Base-by-base conservation (phyloP, 2,113 vertebrate genomes). In the Menura novaehollandiae region DNA sequence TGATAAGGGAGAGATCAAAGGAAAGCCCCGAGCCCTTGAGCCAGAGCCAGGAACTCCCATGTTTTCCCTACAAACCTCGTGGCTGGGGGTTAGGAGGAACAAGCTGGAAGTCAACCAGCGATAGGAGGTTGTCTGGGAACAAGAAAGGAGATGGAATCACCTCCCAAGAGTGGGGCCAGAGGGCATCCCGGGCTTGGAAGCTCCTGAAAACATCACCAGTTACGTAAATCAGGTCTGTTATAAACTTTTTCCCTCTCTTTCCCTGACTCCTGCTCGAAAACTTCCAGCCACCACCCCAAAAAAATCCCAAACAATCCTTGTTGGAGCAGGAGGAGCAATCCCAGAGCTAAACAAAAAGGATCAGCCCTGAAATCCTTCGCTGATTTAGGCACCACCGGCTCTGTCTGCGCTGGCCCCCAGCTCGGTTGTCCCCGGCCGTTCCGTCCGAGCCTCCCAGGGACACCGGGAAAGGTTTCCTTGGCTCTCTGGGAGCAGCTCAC, bases 31-130 rank as follows among this genome's bases (percentile, higher is more conserved):
- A 93, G 71, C 71, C 60, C 41, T 78, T 88, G 80, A 82, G 72
- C 24, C 72, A 66, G 47, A 79, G 84, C 93, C 91, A 95, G 62
- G 80, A 94, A 93, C 88, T 89, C 74, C 89, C 71, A 47, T 67
- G 78, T 60, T 78, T 88, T 63, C 52, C 78, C 49, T 62, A 27
- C 15, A 82, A 78, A 75, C 4, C 60, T 66, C 35, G 11, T 15
- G 41, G 73, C 64, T 80, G 20, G 56, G 58, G 62, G 63, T 77
- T 53, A 55, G 83, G 76, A 73, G 55, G 66, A 78, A 85, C 33
- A 55, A 56, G 86, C 66, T 71, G 91, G 86, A 95, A 94, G 62
- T 53, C 60, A 75, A 58, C 30, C 93, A 80, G 88, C 59, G 77
- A 33, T 60, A 27, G 44, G 10, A 28, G 77, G 47, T 33, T 93